These are phyloP conservation scores for Typhlichthys eigenmanni DNA, from an alignment of 2,797 vertebrate species.

Conservation along the genomic window DNA sequence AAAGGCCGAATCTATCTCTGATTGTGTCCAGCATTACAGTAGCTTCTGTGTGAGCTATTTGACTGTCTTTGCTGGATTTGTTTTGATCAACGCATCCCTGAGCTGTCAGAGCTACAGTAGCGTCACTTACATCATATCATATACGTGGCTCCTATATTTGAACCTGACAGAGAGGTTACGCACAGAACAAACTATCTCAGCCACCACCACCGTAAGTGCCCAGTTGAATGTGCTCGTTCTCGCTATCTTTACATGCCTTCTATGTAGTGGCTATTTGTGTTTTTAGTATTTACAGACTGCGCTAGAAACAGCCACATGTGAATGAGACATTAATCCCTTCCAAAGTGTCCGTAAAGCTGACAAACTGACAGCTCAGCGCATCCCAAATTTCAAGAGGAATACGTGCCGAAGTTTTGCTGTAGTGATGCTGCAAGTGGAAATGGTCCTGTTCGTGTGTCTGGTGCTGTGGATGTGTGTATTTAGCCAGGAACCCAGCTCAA, in stretches of 20 bases:
- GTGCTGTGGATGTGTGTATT: conserved; percentile 91
- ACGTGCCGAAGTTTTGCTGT: conserved; percentile 70
- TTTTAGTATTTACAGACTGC: conserved; percentile 34
- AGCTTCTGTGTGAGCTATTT: not conserved
- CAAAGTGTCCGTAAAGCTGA: conserved; percentile 47
- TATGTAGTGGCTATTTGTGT: conserved; percentile 36
- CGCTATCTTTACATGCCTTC: conserved; percentile 10
- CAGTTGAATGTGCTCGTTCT: conserved; percentile 28
- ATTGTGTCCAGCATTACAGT: conserved; percentile 48
- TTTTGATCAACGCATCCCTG: conserved; percentile 27
- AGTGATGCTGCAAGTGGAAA: conserved; percentile 97
- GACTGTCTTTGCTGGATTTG: not conserved
- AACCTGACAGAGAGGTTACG: conserved; percentile 28
- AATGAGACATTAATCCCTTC: conserved; percentile 62
- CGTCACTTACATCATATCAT: conserved; percentile 35
- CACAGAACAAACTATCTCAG: conserved; percentile 36
- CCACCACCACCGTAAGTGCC: conserved; percentile 39
- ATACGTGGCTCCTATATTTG: conserved; percentile 44
- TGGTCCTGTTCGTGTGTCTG: conserved; percentile 90
- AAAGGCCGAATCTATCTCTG: conserved; percentile 45
- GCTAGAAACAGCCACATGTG: conserved; percentile 59
- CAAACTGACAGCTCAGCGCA: conserved; percentile 26
- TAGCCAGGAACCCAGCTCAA: conserved; percentile 95
- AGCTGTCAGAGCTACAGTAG: conserved; percentile 41
- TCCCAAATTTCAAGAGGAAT: conserved; percentile 62